Evolutionary conservation across 2,888 invertebrate genomes (phyloP).

Genomic region (Actias luna): DNA sequence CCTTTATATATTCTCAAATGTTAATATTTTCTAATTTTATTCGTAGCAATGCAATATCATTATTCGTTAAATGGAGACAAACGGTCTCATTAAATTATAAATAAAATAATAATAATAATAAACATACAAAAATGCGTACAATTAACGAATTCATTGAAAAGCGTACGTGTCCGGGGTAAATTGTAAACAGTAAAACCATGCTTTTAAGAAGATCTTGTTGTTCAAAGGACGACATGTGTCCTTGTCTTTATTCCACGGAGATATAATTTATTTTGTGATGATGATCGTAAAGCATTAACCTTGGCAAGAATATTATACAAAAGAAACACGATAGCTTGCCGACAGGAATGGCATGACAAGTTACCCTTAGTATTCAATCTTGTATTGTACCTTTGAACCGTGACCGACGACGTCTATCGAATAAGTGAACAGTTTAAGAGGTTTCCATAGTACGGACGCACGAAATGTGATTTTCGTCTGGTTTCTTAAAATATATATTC

Average conservation of each 20-base stretch:
- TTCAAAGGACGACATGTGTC: no score
- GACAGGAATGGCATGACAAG: background rate
- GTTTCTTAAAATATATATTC: no score
- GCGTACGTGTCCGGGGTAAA: no score
- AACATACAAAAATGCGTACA: no score
- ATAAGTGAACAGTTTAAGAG: background rate
- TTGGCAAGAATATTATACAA: background rate
- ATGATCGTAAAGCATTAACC: background rate
- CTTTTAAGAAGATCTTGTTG: background rate
- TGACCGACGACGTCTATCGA: background rate
- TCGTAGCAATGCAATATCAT: background rate
- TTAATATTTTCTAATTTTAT: constrained; percentile 25
- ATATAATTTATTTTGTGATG: no score
- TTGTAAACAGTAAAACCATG: no score
- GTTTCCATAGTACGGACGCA: no score
- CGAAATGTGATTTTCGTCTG: background rate
- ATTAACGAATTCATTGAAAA: no score
- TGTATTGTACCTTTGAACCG: background rate
- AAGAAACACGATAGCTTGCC: background rate
- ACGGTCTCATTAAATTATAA: background rate
- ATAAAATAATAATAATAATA: background rate
- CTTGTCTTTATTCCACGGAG: background rate
- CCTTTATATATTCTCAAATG: constrained; percentile 11
- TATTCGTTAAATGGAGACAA: background rate
- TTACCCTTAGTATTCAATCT: background rate